A percentile compares a stretch with the other conserved stretches of the same genome.
Conservation (phyloP, 2,113 vertebrate species). For the Gnathonemus echidnorhynchus region DNA sequence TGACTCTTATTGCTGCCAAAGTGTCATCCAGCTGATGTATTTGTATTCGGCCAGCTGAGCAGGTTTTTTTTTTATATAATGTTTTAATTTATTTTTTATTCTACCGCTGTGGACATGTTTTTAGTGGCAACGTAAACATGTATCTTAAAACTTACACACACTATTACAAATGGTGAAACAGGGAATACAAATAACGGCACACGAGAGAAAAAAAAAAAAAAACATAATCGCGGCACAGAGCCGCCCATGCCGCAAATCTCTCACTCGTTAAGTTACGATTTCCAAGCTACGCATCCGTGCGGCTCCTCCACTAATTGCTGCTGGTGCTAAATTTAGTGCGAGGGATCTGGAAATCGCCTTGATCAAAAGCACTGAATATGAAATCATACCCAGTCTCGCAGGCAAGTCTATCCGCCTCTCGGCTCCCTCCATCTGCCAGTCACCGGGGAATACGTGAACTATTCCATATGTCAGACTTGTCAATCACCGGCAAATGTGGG, state of each 20-base stretch:
- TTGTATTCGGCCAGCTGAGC: not conserved
- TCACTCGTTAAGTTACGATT: slow-evolving; percentile 70
- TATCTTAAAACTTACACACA: not conserved
- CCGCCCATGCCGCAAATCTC: slow-evolving; percentile 47
- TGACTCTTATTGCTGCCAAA: not conserved
- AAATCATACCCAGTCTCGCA: slow-evolving; percentile 84
- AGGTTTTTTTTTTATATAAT: not conserved
- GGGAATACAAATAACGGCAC: not conserved
- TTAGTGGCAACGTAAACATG: not conserved
- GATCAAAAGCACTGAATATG: slow-evolving; percentile 87
- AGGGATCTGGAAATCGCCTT: slow-evolving; percentile 90
- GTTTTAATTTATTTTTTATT: not conserved
- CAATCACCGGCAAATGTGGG: slow-evolving; percentile 94
- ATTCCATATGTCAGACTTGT: slow-evolving; percentile 99
- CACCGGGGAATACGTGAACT: slow-evolving; percentile 99
- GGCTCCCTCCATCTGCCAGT: slow-evolving; percentile 87
- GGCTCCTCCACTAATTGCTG: slow-evolving; percentile 92
- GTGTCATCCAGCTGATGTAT: not conserved
- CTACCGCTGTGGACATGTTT: not conserved
- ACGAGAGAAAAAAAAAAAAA: not conserved
- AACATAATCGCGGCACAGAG: slow-evolving; percentile 19
- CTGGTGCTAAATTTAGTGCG: slow-evolving; percentile 93
- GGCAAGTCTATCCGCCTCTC: slow-evolving; percentile 87
- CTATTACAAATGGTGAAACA: not conserved
- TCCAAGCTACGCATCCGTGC: slow-evolving; percentile 86